Evolutionary conservation across 2,888 invertebrate genomes (phyloP), one percentile per base, ranked within the genome.

Genomic region (Dryadula phaetusa): DNA sequence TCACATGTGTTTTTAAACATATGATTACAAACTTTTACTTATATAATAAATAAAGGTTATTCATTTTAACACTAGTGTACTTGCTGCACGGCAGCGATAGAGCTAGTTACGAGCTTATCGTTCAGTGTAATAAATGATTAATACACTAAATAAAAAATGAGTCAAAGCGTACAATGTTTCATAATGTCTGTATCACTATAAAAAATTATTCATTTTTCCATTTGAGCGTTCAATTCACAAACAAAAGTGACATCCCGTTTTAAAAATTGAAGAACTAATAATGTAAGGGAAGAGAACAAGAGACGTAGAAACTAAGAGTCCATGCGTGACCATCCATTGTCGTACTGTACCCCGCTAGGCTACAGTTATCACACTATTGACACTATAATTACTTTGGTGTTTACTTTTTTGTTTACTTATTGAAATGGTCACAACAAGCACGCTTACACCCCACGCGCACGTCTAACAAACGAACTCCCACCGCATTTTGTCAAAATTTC

Each of bases 401-500:
- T 83, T 83, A 83, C n/a, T 84, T 84, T 84, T 86, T 86, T 83
- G 80, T 78, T 76, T 74, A 75, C 79, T 86, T 83, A 85, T 88
- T 85, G 84, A 83, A 86, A 86, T 84, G 82, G 87, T 87, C 88
- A 88, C 86, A 88, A 89, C 80, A 89, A 82, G 90, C 91, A 92
- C 92, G 89, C 92, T 91, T 88, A 86, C 79, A 77, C 81, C 79
- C 82, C 81, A 77, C 82, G 78, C 76, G 78, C 79, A 75, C 80
- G 87, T 87, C 42, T 18, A 61, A 62, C 52, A 37, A 44, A 25
- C 44, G 40, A 46, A 44, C 84, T 84, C 82, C 76, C 85, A 89
- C 91, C 92, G 80, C 92, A 92, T 85, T 89, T 83, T 85, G 92
- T 91, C 90, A 89, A 90, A 90, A 91, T 90, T 85, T 92, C 86